phyloP scores from a whole-genome alignment of 2,113 vertebrate genomes.

The Agapornis roseicollis region DNA sequence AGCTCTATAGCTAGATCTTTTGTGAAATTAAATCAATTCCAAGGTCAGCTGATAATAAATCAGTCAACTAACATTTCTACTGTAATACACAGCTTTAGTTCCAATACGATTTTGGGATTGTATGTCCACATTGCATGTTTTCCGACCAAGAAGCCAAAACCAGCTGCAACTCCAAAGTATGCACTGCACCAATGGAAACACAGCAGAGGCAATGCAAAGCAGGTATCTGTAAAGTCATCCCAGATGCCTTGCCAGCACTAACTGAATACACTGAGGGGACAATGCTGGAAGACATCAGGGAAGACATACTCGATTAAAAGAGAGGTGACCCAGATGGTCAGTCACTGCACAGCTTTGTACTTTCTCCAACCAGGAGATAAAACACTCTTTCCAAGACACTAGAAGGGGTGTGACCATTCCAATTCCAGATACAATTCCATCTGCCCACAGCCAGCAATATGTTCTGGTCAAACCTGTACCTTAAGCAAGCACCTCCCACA shows the following conservation, averaged over 20 bases:
- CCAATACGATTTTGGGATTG: neutral
- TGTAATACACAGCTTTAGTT: neutral
- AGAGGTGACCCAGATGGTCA: neutral
- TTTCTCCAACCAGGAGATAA: neutral
- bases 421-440: neutral
- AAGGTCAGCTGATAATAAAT: neutral
- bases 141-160: neutral
- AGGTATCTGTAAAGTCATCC: neutral
- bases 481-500: neutral
- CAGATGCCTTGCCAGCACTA: neutral
- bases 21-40: neutral
- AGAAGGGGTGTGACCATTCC: accelerated
- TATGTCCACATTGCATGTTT: neutral
- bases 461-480: neutral
- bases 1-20: neutral
- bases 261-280: neutral
- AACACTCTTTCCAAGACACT: neutral
- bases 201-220: neutral
- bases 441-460: neutral
- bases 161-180: neutral
- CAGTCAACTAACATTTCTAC: neutral
- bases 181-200: neutral
- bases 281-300: neutral
- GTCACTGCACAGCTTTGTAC: neutral
- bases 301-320: neutral